These are phyloP conservation scores for Macrosiphum euphorbiae DNA, from an alignment of 2,888 invertebrate species.

Conservation along the genomic window DNA sequence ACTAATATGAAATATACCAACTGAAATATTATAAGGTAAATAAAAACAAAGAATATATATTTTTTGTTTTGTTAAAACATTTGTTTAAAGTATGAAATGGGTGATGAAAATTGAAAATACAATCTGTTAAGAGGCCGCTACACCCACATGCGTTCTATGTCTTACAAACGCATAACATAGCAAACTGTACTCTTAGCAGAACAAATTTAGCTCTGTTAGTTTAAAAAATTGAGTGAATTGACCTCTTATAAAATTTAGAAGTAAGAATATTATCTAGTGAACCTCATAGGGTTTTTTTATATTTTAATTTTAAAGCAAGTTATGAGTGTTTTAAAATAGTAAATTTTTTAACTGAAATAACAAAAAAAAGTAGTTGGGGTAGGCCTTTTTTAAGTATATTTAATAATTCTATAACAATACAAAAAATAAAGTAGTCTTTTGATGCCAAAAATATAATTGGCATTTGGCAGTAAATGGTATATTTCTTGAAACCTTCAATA, in stretches of 20 bases:
- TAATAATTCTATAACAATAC: background rate
- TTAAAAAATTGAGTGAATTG: no score
- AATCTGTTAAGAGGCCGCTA: background rate
- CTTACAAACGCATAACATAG: no score
- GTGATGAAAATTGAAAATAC: background rate
- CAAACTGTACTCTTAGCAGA: no score
- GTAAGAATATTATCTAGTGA: no score
- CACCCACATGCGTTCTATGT: no score
- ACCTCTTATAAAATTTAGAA: no score
- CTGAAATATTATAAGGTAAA: background rate
- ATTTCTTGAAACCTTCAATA: background rate
- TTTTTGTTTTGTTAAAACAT: background rate
- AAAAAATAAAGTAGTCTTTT: conserved; percentile 24
- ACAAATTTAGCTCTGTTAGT: no score
- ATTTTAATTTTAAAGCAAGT: no score
- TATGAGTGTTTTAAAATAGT: no score
- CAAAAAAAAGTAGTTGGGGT: background rate
- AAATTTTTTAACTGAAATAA: background rate
- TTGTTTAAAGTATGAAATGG: background rate
- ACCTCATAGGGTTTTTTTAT: no score
- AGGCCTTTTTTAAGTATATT: background rate
- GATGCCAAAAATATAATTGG: conserved; percentile 27
- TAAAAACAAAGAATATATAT: background rate
- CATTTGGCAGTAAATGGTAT: background rate
- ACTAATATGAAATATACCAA: background rate